Conservation (phyloP, 2,888 invertebrate species). For the Chrysopilus asiliformis region DNA sequence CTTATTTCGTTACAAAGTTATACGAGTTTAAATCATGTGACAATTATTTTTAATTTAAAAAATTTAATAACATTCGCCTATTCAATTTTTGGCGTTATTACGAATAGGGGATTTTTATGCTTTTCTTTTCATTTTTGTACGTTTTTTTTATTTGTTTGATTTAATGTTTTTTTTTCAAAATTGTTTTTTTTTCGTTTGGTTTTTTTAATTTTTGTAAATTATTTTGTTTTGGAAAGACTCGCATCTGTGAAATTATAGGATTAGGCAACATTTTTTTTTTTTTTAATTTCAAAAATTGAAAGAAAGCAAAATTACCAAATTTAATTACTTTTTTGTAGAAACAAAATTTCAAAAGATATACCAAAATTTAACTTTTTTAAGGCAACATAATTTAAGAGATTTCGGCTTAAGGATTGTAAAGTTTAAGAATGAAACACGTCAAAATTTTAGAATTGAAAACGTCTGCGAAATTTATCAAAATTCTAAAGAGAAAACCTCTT, state of each 20-base stretch:
- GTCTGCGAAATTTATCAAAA: conserved; percentile 4
- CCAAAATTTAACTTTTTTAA: neutral
- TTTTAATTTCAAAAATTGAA: too few relatives aligned
- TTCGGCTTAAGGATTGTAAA: neutral
- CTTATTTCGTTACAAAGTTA: too few relatives aligned
- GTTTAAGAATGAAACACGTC: neutral
- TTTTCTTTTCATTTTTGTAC: neutral
- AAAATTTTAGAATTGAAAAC: neutral
- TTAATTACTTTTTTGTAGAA: conserved; percentile 2
- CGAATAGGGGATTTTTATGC: neutral
- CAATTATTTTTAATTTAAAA: too few relatives aligned
- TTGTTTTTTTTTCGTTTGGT: too few relatives aligned
- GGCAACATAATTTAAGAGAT: neutral
- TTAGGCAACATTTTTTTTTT: too few relatives aligned
- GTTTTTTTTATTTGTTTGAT: neutral
- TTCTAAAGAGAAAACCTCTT: too few relatives aligned
- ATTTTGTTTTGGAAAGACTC: conserved; percentile 8
- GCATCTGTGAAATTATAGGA: too few relatives aligned
- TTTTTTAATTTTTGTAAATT: conserved; percentile 3
- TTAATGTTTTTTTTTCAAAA: neutral
- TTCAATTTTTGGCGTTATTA: conserved; percentile 8
- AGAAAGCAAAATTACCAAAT: conserved; percentile 2
- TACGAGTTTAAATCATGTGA: too few relatives aligned
- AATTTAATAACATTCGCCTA: too few relatives aligned
- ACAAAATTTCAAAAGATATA: conserved; percentile 4